Conservation (phyloP, 1,140 invertebrate genomes). For the Manduca sexta region DNA sequence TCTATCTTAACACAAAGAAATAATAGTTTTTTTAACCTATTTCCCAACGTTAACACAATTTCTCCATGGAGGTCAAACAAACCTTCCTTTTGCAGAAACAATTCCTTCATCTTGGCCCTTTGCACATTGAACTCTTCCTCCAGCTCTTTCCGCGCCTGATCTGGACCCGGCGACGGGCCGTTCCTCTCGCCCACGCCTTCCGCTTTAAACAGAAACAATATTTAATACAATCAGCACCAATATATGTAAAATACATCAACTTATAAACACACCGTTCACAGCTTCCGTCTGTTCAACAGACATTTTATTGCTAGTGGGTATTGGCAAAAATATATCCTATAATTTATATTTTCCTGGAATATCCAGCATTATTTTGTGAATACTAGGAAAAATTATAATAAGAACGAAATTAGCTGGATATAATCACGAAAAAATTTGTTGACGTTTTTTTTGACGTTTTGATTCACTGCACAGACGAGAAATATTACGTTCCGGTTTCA, state of each 20-base stretch:
- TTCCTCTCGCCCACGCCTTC: conserved; percentile 32
- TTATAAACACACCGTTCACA: conserved; percentile 49
- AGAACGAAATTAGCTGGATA: conserved; percentile 6
- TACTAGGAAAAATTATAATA: conserved; percentile 4
- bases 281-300: conserved; percentile 35
- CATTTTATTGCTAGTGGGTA: conserved; percentile 35
- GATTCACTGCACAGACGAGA: too few relatives aligned
- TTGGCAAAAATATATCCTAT: conserved; percentile 13
- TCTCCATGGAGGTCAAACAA: conserved; percentile 16
- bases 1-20: too few relatives aligned
- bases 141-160: conserved; percentile 71
- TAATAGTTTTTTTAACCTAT: too few relatives aligned
- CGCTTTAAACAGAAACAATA: conserved; percentile 59
- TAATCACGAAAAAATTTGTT: conserved; percentile 18
- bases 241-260: conserved; percentile 12
- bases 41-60: too few relatives aligned
- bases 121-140: conserved; percentile 91
- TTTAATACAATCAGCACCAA: conserved; percentile 35
- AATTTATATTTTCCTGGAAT: conserved; percentile 14
- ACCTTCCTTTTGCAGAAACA: conserved; percentile 95
- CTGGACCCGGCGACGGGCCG: conserved; percentile 30
- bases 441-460: conserved; percentile 17
- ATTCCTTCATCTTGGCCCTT: conserved; percentile 92
- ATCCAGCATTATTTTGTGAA: conserved; percentile 22
- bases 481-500: too few relatives aligned